Percentiles rank a stretch among this genome's conserved stretches.
These are phyloP conservation scores for Ditylenchus weischeri DNA, from an alignment of 2,888 invertebrate genomes.

Conservation along the genomic window DNA sequence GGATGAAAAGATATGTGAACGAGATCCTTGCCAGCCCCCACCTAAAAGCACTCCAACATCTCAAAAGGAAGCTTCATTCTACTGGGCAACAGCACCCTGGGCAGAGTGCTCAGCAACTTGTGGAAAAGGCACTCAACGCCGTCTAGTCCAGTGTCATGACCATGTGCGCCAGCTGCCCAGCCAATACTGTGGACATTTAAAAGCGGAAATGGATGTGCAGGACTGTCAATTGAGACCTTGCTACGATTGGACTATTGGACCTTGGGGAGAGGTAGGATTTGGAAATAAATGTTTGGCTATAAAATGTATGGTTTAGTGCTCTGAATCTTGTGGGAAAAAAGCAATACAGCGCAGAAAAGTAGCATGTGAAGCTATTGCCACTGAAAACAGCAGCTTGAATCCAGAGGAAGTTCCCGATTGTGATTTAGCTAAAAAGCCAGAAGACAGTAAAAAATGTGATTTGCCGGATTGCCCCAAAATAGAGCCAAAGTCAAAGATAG, in stretches of 20 bases:
- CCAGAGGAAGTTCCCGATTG: background rate
- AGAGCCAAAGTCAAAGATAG: background rate
- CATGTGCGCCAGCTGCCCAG: conserved; percentile 45
- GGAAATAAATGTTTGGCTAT: background rate
- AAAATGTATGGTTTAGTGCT: conserved; percentile 49
- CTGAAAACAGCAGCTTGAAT: background rate
- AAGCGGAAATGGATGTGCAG: conserved; percentile 35
- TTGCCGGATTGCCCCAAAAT: conserved; percentile 11
- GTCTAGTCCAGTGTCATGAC: conserved; percentile 49
- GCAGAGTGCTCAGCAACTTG: conserved; percentile 55
- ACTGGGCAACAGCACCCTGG: conserved; percentile 54
- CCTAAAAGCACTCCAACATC: conserved; percentile 12
- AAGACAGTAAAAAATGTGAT: conserved; percentile 17
- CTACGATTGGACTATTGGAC: conserved; percentile 42
- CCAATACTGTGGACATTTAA: conserved; percentile 48
- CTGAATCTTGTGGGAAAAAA: conserved; percentile 48
- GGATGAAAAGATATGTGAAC: conserved; percentile 39
- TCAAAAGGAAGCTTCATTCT: background rate
- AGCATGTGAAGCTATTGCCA: conserved; percentile 28
- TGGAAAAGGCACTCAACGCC: conserved; percentile 51
- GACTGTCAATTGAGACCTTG: conserved; percentile 34
- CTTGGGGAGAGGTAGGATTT: conserved; percentile 41
- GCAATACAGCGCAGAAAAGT: conserved; percentile 42
- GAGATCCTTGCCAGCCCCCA: conserved; percentile 35
- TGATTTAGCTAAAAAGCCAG: conserved; percentile 14